Base-by-base conservation (phyloP, 1,140 invertebrate species). In the Glomeris maerens region DNA sequence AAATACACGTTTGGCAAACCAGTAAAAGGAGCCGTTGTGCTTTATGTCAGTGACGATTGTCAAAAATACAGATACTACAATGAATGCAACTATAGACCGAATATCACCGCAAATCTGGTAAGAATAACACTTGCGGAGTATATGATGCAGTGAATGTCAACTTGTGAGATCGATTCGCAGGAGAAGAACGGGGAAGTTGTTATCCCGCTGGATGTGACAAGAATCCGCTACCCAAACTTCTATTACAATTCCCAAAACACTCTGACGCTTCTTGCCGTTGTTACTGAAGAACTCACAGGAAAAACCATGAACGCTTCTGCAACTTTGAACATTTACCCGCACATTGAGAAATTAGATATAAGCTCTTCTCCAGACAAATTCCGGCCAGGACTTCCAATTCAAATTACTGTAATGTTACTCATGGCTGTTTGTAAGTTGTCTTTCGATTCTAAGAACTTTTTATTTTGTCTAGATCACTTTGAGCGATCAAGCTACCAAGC, bases 301-400 rank as follows among this genome's bases (percentile, higher is more conserved):
- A 71, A 84, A 52, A 76, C 80, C 57, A 87, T 91, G 63, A 94
- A 92, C 66, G 74, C 76, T 7, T 77, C 83, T 0, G 67, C 77
- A 0, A 74, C 77, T 52, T 72, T 91, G 48, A 77, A 77, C 20
- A 65, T 93, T 1, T 80, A 93, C 61, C 77, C 80, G 52, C 78
- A 86, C 55, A 79, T 81, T 26, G 88, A 92, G 58, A 81, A 80
- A 58, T 73, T 96, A 64, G 81, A 88, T 56, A 72, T 89, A 41
- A 76, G 85, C 40, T 78, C 86, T 57, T 42, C 40, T 10, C 20
- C 5, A 10, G 25, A 42, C 40, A 81, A 79, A 55, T 96, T 88
- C 65, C 91, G 91, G 62, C 85, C 88, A 2, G 84, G 81, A 4
- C 71, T 95, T 38, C 78, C 79, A 49, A 91, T 90, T 61, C 80